Conservation (phyloP, 1,140 invertebrate genomes). For the Pogonomyrmex californicus region DNA sequence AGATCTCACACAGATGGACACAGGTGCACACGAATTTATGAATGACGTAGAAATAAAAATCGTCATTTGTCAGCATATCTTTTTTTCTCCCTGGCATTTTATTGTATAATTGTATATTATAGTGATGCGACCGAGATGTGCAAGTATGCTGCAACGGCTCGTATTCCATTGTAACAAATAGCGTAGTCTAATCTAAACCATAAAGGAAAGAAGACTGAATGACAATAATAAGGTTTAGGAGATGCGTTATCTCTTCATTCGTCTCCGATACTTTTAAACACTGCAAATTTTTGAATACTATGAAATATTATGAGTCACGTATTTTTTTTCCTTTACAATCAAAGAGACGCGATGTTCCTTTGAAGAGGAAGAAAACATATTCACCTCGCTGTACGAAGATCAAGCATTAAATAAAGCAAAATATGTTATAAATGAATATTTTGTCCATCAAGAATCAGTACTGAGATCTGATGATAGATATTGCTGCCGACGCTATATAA, state of each 20-base stretch:
- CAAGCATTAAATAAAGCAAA: constrained; percentile 3
- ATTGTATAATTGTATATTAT: constrained; percentile 5
- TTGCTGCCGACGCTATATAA: constrained; percentile 26
- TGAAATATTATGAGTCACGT: not conserved
- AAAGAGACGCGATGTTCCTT: not conserved
- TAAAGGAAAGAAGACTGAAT: constrained; percentile 52
- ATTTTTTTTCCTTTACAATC: not conserved
- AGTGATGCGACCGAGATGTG: not conserved
- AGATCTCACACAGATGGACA: constrained; percentile 35
- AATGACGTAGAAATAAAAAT: not conserved
- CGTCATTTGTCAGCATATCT: constrained; percentile 37
- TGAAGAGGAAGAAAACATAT: not conserved
- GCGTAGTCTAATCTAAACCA: constrained; percentile 16
- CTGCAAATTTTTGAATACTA: not conserved
- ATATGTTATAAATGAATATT: constrained; percentile 37
- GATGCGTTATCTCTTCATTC: not conserved
- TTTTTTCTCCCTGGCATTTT: constrained; percentile 29
- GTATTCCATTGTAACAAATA: constrained; percentile 25
- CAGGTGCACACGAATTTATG: not conserved
- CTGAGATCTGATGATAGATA: constrained; percentile 41
- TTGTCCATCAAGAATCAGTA: constrained; percentile 11
- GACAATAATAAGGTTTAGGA: constrained; percentile 54
- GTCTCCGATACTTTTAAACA: constrained; percentile 20
- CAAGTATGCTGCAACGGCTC: constrained; percentile 6
- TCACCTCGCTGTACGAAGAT: not conserved